Conservation (phyloP, 2,113 vertebrate species). For the Antennarius striatus region DNA sequence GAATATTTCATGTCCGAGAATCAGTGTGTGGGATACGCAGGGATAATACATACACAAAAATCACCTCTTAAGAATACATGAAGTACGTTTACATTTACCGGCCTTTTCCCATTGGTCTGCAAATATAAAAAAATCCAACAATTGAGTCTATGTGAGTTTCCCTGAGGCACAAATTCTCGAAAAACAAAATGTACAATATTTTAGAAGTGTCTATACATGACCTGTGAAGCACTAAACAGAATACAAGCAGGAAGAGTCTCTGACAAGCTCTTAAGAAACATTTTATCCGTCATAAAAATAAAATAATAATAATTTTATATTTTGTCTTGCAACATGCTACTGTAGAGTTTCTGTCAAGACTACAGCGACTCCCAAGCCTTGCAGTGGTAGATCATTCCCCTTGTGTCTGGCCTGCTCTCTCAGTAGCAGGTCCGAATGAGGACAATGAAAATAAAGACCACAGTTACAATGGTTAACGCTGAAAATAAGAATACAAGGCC, state of each 20-base stretch:
- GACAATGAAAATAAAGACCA: constrained; percentile 78
- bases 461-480: constrained; percentile 77
- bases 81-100: no score
- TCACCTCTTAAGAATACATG: no score
- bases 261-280: not conserved
- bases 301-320: no score
- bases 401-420: constrained; percentile 18
- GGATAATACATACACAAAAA: no score
- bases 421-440: constrained; percentile 76
- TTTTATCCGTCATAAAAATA: no score
- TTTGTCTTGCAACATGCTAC: no score
- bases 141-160: constrained; percentile 7
- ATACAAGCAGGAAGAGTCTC: not conserved
- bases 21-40: no score
- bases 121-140: not conserved
- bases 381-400: not conserved
- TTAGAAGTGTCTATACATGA: not conserved
- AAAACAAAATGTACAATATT: not conserved
- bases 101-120: not conserved
- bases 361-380: not conserved
- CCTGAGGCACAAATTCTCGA: constrained; percentile 32
- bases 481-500: constrained; percentile 86
- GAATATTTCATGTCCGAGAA: no score
- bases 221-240: not conserved
- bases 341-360: not conserved